These are phyloP conservation scores for Drosophila multiciliata DNA, from an alignment of 2,888 invertebrate species.

Conservation along the genomic window DNA sequence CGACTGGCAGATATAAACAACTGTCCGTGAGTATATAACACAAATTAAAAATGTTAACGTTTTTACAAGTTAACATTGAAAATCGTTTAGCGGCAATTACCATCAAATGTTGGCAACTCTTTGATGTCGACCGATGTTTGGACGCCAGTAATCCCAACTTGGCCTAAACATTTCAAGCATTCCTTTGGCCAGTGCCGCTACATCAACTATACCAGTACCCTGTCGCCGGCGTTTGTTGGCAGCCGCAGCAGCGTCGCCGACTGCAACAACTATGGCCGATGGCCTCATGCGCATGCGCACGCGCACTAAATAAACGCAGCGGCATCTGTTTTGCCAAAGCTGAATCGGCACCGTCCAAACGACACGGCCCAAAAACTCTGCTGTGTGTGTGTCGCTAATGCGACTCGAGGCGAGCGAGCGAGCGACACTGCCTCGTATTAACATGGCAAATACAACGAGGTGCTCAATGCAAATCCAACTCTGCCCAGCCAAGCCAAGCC, in stretches of 20 bases:
- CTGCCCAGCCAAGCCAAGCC: background rate
- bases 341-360: conserved; percentile 18
- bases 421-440: conserved; percentile 53
- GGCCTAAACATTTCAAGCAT: conserved; percentile 80
- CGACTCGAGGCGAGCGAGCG: conserved; percentile 26
- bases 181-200: conserved; percentile 72
- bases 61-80: conserved; percentile 81
- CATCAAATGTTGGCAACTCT: conserved; percentile 81
- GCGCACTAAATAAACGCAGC: conserved; percentile 78
- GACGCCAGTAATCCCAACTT: conserved; percentile 81
- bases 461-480: conserved; percentile 70
- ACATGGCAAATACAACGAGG: conserved; percentile 61
- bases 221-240: conserved; percentile 57
- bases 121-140: conserved; percentile 78
- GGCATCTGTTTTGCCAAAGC: conserved; percentile 67
- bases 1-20: conserved; percentile 34
- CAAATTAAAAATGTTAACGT: conserved; percentile 82
- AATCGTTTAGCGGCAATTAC: conserved; percentile 83
- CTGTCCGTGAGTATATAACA: conserved; percentile 79
- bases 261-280: conserved; percentile 36
- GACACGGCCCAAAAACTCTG: conserved; percentile 21
- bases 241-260: conserved; percentile 12
- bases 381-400: conserved; percentile 59
- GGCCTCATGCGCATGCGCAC: conserved; percentile 74
- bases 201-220: conserved; percentile 14